A percentile compares a stretch with the other conserved stretches of the same genome.
Evolutionary conservation across 2,113 vertebrate genomes (phyloP).

Genomic region (Antechinus flavipes): DNA sequence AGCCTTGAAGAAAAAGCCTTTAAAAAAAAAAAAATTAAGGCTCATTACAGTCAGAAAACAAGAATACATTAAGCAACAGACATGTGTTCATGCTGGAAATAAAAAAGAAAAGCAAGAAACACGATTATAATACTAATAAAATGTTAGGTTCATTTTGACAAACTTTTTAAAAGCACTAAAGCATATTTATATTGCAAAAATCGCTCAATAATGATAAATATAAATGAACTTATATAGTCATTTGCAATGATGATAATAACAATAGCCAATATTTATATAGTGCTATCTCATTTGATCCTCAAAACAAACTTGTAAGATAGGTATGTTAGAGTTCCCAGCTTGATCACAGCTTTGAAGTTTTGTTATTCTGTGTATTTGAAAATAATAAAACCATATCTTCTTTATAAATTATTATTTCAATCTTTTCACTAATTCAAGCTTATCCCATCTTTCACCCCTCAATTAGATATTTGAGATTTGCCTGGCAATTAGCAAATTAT

Average conservation of each 20-base stretch:
- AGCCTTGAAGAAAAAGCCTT: no score
- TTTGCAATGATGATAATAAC: not conserved
- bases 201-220: not conserved
- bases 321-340: not conserved
- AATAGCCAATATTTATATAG: not conserved
- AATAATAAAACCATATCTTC: not conserved
- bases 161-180: not conserved
- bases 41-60: not conserved
- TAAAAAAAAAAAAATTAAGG: not conserved
- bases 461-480: not conserved
- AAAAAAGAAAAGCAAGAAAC: not conserved
- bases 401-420: not conserved
- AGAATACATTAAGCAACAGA: not conserved
- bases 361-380: not conserved
- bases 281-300: not conserved
- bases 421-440: not conserved
- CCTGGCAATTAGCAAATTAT: not conserved
- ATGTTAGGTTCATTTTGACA: not conserved
- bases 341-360: not conserved
- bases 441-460: not conserved
- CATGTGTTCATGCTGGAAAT: not conserved
- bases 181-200: accelerated
- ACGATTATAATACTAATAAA: not conserved
- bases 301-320: not conserved
- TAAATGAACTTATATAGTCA: not conserved